Evolutionary conservation across 2,113 vertebrate genomes (phyloP), one percentile per base, ranked within the genome.

Genomic region (Semnopithecus entellus): DNA sequence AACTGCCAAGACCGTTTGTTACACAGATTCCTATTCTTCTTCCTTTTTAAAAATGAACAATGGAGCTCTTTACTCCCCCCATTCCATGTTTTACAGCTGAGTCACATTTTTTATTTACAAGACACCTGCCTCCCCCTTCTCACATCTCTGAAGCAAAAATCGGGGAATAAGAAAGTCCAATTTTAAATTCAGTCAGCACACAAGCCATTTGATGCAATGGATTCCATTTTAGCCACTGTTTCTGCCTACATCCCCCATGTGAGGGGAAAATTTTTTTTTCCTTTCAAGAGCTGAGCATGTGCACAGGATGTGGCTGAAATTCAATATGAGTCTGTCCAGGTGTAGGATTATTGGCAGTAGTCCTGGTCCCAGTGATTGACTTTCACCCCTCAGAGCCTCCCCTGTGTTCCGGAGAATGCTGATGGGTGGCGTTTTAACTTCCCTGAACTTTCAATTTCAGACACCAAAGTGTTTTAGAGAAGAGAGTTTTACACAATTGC

Each of bases 141-240:
- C 90, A 92, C 20, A 76, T 96, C 97, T 98, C 85, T 97, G 96
- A 98, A 91, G 92, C 80, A 98, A 98, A 98, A 98, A 97, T 90
- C 82, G 84, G 97, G 89, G 93, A 97, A 98, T 98, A 95, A 98
- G 95, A 98, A 98, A 98, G 87, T 98, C 64, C 98, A 98, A 98
- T 99, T 98, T 98, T 98, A 98, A 98, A 99, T 98, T 98, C 97
- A 98, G 98, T 99, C 98, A 98, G 90, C 93, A 96, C 93, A 93
- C 96, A 98, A 96, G 97, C 55, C 96, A 97, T 98, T 96, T 97
- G 96, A 97, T 98, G 97, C 97, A 97, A 86, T 95, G 90, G 96
- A 98, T 98, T 98, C 98, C 96, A 98, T 98, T 98, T 98, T 96
- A 98, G 86, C 96, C 98, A 97, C 96, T 98, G 95, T 96, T 82